Evolutionary conservation across 2,113 vertebrate genomes (phyloP).

Genomic region (Paralichthys olivaceus): DNA sequence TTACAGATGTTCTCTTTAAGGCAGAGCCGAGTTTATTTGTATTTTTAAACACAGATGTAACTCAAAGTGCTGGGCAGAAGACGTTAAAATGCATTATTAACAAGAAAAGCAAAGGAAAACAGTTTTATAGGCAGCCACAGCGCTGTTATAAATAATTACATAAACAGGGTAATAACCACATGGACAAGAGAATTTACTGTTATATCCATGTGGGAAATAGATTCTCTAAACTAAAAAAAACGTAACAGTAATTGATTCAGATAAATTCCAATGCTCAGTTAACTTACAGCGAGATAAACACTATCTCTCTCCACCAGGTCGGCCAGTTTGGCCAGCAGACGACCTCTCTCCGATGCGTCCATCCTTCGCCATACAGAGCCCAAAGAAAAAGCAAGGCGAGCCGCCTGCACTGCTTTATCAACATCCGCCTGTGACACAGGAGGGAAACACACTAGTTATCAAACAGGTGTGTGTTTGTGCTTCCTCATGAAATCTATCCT

Average conservation of each 20-base stretch:
- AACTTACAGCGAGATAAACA: slow-evolving; percentile 91
- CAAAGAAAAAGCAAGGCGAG: slow-evolving; percentile 91
- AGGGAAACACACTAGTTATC: slow-evolving; percentile 1
- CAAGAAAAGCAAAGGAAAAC: neutral
- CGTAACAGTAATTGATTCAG: neutral
- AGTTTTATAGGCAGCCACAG: neutral
- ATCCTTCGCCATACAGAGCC: slow-evolving; percentile 95
- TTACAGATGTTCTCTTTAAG: slow-evolving; percentile 47
- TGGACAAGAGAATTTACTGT: neutral
- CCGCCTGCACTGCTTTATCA: slow-evolving; percentile 94
- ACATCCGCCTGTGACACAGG: slow-evolving; percentile 86
- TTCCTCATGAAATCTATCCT: slow-evolving; percentile 21
- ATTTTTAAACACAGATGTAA: slow-evolving; percentile 3
- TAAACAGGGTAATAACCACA: neutral
- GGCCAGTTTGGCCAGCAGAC: slow-evolving; percentile 92
- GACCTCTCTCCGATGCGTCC: slow-evolving; percentile 96
- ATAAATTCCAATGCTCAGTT: neutral
- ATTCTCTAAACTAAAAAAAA: neutral
- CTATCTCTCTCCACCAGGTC: slow-evolving; percentile 96
- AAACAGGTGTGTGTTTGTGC: slow-evolving; percentile 29
- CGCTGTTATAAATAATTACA: neutral
- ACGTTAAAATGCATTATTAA: slow-evolving; percentile 9
- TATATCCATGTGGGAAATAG: neutral
- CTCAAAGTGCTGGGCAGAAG: slow-evolving; percentile 20
- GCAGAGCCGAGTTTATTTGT: slow-evolving; percentile 36